phyloP scores from a whole-genome alignment of 2,113 vertebrate species.

The Corythaixoides concolor region DNA sequence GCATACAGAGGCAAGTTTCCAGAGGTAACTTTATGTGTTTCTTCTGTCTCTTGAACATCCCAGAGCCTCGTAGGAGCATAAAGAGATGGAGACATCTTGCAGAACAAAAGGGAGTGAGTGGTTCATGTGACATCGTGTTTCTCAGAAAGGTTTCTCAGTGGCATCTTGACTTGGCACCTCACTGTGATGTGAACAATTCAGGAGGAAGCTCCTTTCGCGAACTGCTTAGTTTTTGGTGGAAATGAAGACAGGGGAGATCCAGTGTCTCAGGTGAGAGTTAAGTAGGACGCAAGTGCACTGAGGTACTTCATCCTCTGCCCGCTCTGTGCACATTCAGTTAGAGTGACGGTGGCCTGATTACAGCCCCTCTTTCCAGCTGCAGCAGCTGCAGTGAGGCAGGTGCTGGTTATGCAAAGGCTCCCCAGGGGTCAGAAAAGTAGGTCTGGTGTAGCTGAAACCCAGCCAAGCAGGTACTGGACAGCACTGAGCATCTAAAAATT shows the following conservation, averaged over 20 bases:
- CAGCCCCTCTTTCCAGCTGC: background rate
- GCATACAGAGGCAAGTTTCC: background rate
- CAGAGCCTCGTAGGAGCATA: background rate
- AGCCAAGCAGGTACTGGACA: background rate
- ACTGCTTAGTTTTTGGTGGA: background rate
- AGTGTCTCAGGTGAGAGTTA: background rate
- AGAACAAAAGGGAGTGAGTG: background rate
- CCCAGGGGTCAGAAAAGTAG: background rate
- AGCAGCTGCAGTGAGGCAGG: background rate
- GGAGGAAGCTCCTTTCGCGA: background rate
- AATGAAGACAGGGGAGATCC: background rate
- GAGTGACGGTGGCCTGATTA: background rate
- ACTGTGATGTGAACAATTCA: background rate
- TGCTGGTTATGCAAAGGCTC: background rate
- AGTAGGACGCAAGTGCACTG: background rate
- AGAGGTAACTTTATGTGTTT: background rate
- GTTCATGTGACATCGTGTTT: background rate
- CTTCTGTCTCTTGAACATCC: background rate
- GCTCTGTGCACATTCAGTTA: background rate
- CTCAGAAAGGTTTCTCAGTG: background rate
- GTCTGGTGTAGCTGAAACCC: background rate
- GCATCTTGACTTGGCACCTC: background rate
- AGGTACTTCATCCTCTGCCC: background rate
- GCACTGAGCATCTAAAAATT: background rate
- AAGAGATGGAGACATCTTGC: background rate